phyloP scores from a whole-genome alignment of 2,113 vertebrate genomes.

The Cavia porcellus region DNA sequence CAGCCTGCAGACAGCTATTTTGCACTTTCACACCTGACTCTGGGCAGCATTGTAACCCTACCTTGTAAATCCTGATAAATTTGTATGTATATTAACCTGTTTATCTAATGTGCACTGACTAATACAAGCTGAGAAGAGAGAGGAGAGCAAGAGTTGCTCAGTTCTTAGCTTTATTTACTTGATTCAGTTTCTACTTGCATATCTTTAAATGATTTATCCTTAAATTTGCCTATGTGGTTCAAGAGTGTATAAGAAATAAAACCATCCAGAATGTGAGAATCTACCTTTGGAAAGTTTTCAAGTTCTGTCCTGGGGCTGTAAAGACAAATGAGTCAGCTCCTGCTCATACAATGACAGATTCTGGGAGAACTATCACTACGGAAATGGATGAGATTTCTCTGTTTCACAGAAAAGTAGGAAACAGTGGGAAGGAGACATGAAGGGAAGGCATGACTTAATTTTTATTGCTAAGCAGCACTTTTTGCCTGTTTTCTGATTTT shows the following conservation, averaged over 20 bases:
- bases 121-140: not conserved
- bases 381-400: not conserved
- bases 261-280: not conserved
- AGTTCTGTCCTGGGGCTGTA: not conserved
- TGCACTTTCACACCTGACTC: not conserved
- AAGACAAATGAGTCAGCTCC: not conserved
- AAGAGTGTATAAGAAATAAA: slow-evolving; percentile 6
- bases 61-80: not conserved
- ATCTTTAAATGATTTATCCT: not conserved
- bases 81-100: not conserved
- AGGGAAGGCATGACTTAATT: not conserved
- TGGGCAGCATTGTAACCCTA: not conserved
- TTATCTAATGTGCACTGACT: not conserved
- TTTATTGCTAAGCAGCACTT: not conserved
- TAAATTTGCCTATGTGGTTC: not conserved
- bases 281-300: not conserved
- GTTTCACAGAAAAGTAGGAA: not conserved
- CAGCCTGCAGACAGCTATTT: too few species aligned
- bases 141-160: not conserved
- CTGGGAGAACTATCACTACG: not conserved
- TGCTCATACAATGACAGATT: not conserved
- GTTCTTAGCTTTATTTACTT: not conserved
- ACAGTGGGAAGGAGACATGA: not conserved
- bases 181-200: not conserved
- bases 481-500: not conserved